phyloP scores from a whole-genome alignment of 2,888 invertebrate species.

The Eupsilia transversa region DNA sequence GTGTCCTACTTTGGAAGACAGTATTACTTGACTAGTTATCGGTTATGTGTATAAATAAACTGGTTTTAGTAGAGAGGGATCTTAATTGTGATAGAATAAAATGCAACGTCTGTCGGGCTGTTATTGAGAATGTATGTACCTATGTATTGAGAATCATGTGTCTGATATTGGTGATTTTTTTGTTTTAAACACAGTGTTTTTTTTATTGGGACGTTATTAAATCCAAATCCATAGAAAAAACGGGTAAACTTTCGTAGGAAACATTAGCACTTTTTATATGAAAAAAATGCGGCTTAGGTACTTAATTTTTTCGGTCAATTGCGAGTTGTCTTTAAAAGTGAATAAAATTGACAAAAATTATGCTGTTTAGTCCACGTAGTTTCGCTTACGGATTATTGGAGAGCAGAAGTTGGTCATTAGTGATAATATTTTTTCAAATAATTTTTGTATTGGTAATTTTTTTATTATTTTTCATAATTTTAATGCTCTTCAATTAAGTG shows the following conservation, averaged over 20 bases:
- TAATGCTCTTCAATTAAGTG: too few species aligned
- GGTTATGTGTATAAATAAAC: constrained; percentile 12
- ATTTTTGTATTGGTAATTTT: background rate
- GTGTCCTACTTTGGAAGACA: constrained; percentile 16
- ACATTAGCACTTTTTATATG: background rate
- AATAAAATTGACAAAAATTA: too few species aligned
- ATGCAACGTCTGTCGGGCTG: background rate
- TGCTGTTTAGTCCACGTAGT: too few species aligned
- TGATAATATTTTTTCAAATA: background rate
- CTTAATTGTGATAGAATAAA: background rate
- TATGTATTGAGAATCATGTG: background rate
- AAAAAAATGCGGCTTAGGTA: background rate
- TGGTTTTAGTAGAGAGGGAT: background rate
- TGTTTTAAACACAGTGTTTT: background rate
- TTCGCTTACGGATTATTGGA: background rate
- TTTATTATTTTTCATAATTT: too few species aligned
- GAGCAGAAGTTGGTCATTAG: background rate
- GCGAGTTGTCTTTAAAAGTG: background rate
- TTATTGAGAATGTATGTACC: background rate
- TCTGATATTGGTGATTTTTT: background rate
- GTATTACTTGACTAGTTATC: constrained; percentile 18
- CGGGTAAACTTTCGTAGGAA: background rate
- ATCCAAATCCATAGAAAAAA: background rate
- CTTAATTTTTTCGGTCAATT: too few species aligned
- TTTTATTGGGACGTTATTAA: background rate